Evolutionary conservation across 2,888 invertebrate species (phyloP).

Genomic region (Aquatica leii): DNA sequence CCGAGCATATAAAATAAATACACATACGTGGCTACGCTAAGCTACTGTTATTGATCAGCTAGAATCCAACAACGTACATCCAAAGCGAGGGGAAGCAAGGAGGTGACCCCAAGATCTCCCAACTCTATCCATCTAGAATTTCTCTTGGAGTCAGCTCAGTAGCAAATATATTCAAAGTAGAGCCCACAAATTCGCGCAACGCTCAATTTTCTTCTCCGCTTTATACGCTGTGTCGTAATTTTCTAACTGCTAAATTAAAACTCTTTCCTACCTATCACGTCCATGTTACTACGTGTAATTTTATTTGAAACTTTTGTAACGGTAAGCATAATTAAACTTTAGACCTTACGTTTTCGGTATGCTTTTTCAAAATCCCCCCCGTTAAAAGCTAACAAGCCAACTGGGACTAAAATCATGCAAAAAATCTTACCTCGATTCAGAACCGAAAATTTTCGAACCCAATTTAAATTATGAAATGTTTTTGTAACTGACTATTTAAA

Average conservation of each 20-base stretch:
- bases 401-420: too few relatives aligned
- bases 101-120: slow-evolving; percentile 32
- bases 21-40: slow-evolving; percentile 39
- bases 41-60: slow-evolving; percentile 38
- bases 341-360: too few relatives aligned
- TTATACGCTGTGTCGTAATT: too few relatives aligned
- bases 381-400: too few relatives aligned
- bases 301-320: too few relatives aligned
- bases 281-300: too few relatives aligned
- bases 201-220: slow-evolving; percentile 2
- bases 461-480: slow-evolving; percentile 20
- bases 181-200: slow-evolving; percentile 8
- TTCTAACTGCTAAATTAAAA: too few relatives aligned
- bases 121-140: slow-evolving; percentile 26
- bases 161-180: slow-evolving; percentile 13
- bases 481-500: slow-evolving; percentile 31
- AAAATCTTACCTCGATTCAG: background rate
- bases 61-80: slow-evolving; percentile 27
- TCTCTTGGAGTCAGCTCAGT: slow-evolving; percentile 23
- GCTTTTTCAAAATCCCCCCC: too few relatives aligned
- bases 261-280: too few relatives aligned
- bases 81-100: slow-evolving; percentile 29
- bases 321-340: too few relatives aligned
- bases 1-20: slow-evolving; percentile 39
- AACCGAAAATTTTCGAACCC: background rate